These are phyloP conservation scores for Eulemur macaco DNA, from an alignment of 2,113 vertebrate genomes.

Conservation along the genomic window DNA sequence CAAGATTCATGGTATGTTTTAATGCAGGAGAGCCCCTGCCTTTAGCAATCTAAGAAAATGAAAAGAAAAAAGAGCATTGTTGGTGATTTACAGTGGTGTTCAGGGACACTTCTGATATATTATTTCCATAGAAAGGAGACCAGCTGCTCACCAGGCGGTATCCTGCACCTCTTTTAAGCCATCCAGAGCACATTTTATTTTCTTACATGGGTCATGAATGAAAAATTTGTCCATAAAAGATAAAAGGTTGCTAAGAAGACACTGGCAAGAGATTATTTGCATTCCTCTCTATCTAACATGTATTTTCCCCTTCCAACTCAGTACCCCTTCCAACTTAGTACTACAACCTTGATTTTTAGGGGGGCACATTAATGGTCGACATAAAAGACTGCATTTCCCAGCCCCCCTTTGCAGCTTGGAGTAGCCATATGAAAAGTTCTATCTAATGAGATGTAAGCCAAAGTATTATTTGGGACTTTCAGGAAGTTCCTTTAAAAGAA, in stretches of 20 bases:
- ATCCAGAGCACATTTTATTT: not conserved
- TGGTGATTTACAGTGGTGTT: not conserved
- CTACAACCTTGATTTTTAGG: not conserved
- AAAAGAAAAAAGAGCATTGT: not conserved
- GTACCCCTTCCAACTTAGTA: not conserved
- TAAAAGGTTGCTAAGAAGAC: not conserved
- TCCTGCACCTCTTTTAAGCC: not conserved
- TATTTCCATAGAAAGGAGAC: not conserved
- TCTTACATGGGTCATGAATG: not conserved
- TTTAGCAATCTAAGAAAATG: conserved; percentile 4
- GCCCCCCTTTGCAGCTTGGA: not conserved
- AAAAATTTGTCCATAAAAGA: not conserved
- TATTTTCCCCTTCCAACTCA: not conserved
- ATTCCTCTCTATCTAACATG: not conserved
- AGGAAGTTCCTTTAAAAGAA: not conserved
- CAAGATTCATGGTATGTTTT: not conserved
- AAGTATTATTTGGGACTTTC: not conserved
- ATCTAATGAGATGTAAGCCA: not conserved
- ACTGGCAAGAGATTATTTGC: not conserved
- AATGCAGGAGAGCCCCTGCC: not conserved
- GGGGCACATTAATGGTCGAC: not conserved
- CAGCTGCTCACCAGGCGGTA: not conserved
- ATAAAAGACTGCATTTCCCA: not conserved
- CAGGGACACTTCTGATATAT: not conserved
- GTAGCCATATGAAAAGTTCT: not conserved